Evolutionary conservation across 2,888 invertebrate species (phyloP), one percentile per base, ranked within the genome.

Genomic region (Tinea pellionella): DNA sequence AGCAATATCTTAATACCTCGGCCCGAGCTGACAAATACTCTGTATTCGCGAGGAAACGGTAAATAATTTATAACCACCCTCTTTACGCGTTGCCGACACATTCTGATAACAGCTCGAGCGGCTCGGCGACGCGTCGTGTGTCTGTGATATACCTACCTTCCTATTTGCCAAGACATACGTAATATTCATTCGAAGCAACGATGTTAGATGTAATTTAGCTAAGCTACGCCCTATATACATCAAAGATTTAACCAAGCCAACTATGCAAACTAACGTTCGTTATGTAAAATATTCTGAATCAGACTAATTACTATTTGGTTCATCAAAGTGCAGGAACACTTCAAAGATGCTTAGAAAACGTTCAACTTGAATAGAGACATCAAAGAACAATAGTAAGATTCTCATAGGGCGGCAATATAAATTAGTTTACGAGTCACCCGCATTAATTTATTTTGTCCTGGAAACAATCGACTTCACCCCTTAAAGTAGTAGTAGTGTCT

Each of bases 1-100:
- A 78, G 84, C 82, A 86, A 86, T 86, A 84, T 85, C 86, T 80
- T 87, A 85, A 85, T 84, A 86, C 77, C 79, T 72, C 72, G 74
- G 76, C 75, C 75, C 71, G 70, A 71, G 74, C 79, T 84, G 85
- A 87, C 84, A 84, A 85, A 85, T 83, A 80, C 78, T 72, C 73
- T 69, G 69, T 71, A 74, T 79, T 80, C 71, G 80, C 77, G 76
- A 74, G 74, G 73, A 76, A 82, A 83, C 77, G 74, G 82, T 82
- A 78, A 78, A 84, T 85, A 83, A 86, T 85, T 84, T 85, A 85
- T 81, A 80, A 82, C 77, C 74, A 71, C 70, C 70, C 71, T 70
- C 74, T 75, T 76, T 77, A 77, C 74, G 74, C 72, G 73, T 74
- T 66, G 77, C 68, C 70, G 71, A 73, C 66, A 67, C 68, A 65